Base-by-base conservation (phyloP, 1,140 invertebrate genomes). In the Megalonaias nervosa region DNA sequence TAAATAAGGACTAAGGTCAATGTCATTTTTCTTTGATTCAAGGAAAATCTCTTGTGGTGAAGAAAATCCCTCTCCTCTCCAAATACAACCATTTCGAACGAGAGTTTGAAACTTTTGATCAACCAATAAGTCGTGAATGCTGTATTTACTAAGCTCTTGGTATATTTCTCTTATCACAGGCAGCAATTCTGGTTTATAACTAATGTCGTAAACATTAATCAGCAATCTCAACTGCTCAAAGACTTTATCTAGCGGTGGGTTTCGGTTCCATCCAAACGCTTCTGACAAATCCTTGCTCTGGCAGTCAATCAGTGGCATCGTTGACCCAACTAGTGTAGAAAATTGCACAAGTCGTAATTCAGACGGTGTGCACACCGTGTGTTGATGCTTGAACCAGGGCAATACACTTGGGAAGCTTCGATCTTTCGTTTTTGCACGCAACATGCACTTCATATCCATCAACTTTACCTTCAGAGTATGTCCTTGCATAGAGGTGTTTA, bases 201-300 rank as follows among this genome's bases (percentile, higher is more conserved):
- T 26, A 23, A 31, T 14, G 13, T 56, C 16, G 38, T 67, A 77
- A 56, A 60, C 31, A 11, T 62, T 38, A 11, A 71, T 60, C 23
- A 77, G n/a, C 17, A 21, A 71, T 15, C 19, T 21, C 2, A 77
- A 48, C n/a, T 77, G 75, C 58, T 77, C 55, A n/a, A 77, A 12
- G n/a, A 77, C 75, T 14, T 67, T 57, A 3, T 38, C 12, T 5
- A 31, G 21, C 38, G 60, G 16, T 56, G 75, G 75, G 16, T 56
- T 14, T 3, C 31, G n/a, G 3, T 71, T 67, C 75, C 75, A 77
- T 13, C 23, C 17, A 61, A 71, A 77, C 4, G 1, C 6, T 6
- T 64, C 12, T 5, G n/a, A 23, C 12, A 72, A 3, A 26, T 31
- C 31, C 5, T 65, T 62, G 16, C 61, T 65, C n/a, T 19, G 3